Percentiles rank a stretch among this genome's conserved stretches.
Conservation (phyloP, 2,797 vertebrate genomes). For the Balearica regulorum region DNA sequence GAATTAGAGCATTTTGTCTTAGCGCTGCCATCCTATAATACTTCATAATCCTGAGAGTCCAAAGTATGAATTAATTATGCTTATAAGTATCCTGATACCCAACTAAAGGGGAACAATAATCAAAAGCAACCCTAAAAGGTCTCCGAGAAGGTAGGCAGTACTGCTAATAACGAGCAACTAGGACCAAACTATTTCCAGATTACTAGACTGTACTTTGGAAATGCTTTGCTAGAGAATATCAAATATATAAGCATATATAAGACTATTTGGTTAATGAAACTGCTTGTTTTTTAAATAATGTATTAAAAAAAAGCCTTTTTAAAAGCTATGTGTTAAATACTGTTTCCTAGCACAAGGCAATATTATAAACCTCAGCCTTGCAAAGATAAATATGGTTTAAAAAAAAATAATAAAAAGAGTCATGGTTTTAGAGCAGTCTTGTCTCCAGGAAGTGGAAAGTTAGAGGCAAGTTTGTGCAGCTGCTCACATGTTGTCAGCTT, state of each 20-base stretch:
- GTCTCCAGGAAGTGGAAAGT: neutral
- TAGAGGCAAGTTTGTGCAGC: neutral
- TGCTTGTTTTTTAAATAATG: neutral
- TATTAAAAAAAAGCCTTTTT: neutral
- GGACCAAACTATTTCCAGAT: neutral
- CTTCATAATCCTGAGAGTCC: constrained; percentile 76
- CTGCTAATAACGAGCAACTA: neutral
- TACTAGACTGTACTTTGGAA: neutral
- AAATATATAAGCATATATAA: neutral
- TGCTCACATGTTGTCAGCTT: fast-evolving
- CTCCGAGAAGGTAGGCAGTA: neutral
- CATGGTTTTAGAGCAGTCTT: neutral
- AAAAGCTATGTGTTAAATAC: neutral
- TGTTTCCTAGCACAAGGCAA: neutral
- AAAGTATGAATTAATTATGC: constrained; percentile 77
- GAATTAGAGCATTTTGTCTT: constrained; percentile 79
- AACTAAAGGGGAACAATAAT: constrained; percentile 8
- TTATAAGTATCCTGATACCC: constrained; percentile 63
- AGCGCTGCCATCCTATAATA: constrained; percentile 69
- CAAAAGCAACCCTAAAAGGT: constrained; percentile 22
- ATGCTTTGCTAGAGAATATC: neutral
- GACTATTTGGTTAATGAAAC: neutral
- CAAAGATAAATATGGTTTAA: neutral
- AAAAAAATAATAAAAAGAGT: neutral
- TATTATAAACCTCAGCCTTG: neutral